These are phyloP conservation scores for Eupithecia subfuscata DNA, from an alignment of 2,888 invertebrate genomes.

Conservation along the genomic window DNA sequence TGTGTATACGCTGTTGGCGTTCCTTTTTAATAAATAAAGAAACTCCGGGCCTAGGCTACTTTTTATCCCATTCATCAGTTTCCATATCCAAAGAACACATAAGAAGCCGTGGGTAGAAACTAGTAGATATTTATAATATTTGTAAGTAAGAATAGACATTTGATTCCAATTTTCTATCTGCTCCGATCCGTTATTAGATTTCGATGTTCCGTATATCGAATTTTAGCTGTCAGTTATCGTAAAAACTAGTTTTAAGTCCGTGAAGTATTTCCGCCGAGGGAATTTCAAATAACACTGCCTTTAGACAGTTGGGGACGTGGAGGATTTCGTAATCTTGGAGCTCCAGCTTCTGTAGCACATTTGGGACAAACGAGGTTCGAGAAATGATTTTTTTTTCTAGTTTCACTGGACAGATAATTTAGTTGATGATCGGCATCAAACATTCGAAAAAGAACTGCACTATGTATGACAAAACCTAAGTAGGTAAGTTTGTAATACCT, in stretches of 20 bases:
- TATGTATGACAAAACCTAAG: too few species aligned
- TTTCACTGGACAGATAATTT: not conserved
- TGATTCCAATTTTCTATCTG: not conserved
- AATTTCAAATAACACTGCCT: conserved; percentile 23
- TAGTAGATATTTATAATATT: not conserved
- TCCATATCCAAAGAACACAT: too few species aligned
- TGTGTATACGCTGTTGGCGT: too few species aligned
- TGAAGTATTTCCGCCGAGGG: conserved; percentile 20
- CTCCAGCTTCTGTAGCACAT: not conserved
- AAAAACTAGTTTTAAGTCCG: conserved; percentile 15
- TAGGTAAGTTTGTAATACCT: too few species aligned
- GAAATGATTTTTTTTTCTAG: not conserved
- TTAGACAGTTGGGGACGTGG: conserved; percentile 16
- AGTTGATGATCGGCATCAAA: not conserved
- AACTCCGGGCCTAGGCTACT: too few species aligned
- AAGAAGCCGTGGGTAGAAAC: too few species aligned
- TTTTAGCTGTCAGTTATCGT: conserved; percentile 25
- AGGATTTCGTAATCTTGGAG: conserved; percentile 17
- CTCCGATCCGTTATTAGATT: conserved; percentile 4
- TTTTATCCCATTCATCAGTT: too few species aligned
- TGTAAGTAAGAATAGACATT: not conserved
- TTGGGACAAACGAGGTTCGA: not conserved
- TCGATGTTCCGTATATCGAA: conserved; percentile 3
- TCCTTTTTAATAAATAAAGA: too few species aligned
- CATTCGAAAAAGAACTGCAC: not conserved